Base-by-base conservation (phyloP, 2,888 invertebrate genomes). In the Doris montereyensis region DNA sequence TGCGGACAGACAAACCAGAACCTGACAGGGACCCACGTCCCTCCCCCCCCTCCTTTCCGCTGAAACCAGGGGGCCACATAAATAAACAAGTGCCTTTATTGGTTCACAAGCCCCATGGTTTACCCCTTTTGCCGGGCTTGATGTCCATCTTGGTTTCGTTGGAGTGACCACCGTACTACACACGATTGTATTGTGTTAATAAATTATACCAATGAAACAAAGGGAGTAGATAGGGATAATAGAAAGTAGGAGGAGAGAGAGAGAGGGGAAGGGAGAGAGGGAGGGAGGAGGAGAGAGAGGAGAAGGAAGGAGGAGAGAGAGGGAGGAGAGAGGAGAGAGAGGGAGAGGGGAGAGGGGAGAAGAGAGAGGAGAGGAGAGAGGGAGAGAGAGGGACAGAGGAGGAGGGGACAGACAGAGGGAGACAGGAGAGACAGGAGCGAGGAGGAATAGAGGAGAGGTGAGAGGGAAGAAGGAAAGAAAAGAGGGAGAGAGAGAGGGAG, bases 361-460 rank as follows among this genome's bases (percentile, higher is more conserved):
- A 17, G 52, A 41, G 52, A 41, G 52, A 41, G 52, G 17, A 30
- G 52, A 41, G 52, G 17, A 41, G 70, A 67, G 68, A 70, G 70
- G 34, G 34, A 70, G 70, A 70, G 34, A 70, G 70, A 70, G 70
- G 34, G 70, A 70, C 32, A 70, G 70, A 70, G 70, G 34, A n/a
- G 28, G 68, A 5, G 28, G 28, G n/a, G 68, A 30, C 21, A 68
- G 32, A 68, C 30, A 68, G 32, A 30, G 68, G 32, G 34, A 70
- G 70, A 70, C 17, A 68, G 52, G 34, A 70, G 34, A 32, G 70
- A 70, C 32, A 70, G 34, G 34, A 34, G 34, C 32, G 34, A 21
- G 21, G 34, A 34, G 34, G 21, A 34, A 70, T 17, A 70, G 70
- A 70, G 10, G 21, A 21, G 34, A 21, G 21, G 35, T n/a, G 34